Percentiles rank a stretch among this genome's conserved stretches.
Evolutionary conservation across 2,888 invertebrate genomes (phyloP).

Genomic region (Labia minor): DNA sequence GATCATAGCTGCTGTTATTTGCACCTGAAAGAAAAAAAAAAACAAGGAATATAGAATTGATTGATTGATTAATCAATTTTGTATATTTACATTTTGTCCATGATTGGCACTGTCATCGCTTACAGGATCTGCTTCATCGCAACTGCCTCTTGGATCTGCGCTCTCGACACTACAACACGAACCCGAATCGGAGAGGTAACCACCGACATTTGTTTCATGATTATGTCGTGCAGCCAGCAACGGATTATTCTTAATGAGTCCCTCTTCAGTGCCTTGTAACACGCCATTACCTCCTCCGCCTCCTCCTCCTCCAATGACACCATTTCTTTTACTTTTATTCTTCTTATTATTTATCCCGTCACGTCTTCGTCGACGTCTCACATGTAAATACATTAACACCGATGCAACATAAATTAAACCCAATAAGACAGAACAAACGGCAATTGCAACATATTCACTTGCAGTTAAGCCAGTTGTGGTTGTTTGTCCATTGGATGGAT

Average conservation of each 20-base stretch:
- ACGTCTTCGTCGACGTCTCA: constrained; percentile 45
- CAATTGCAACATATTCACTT: constrained; percentile 73
- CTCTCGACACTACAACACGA: constrained; percentile 52
- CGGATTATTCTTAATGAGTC: constrained; percentile 69
- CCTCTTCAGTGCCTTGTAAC: constrained; percentile 41
- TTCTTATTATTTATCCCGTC: constrained; percentile 9
- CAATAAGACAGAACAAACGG: constrained; percentile 70
- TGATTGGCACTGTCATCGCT: constrained; percentile 22
- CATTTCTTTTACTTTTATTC: constrained; percentile 18
- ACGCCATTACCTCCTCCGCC: neutral
- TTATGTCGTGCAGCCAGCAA: constrained; percentile 37
- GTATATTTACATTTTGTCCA: constrained; percentile 20
- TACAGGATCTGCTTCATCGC: constrained; percentile 34
- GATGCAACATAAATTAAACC: constrained; percentile 78
- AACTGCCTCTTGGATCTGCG: constrained; percentile 41
- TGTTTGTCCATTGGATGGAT: constrained; percentile 18
- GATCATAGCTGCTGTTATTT: constrained; percentile 59
- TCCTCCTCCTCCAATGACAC: constrained; percentile 15
- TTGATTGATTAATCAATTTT: no score
- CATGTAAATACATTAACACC: constrained; percentile 69
- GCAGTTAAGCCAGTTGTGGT: constrained; percentile 49
- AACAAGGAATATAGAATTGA: no score
- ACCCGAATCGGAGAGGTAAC: constrained; percentile 37
- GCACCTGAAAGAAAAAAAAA: constrained; percentile 32
- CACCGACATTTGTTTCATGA: constrained; percentile 32